Conservation (phyloP, 92 coral and sea anemone species). For the Zoanthus sansibaricus region DNA sequence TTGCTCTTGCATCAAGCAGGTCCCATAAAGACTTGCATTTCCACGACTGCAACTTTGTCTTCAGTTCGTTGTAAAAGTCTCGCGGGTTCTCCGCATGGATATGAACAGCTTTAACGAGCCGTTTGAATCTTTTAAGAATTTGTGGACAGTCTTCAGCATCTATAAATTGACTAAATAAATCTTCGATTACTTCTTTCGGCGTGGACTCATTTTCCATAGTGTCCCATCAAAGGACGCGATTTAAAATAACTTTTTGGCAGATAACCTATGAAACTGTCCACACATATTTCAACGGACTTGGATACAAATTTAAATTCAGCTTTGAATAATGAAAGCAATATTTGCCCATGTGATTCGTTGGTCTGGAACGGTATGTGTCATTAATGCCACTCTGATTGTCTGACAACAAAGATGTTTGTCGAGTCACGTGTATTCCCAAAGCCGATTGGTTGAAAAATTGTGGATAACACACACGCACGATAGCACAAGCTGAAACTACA, state of each 20-base stretch:
- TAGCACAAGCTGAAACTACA: background rate
- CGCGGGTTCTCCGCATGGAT: conserved; percentile 79
- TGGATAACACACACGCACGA: background rate
- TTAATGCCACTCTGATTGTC: conserved; percentile 19
- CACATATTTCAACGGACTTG: conserved; percentile 25
- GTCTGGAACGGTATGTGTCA: conserved; percentile 50
- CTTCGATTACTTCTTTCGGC: conserved; percentile 59
- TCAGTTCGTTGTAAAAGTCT: conserved; percentile 82
- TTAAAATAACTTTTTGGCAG: background rate
- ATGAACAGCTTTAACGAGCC: conserved; percentile 77
- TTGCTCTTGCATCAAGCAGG: conserved; percentile 85
- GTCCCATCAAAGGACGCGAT: conserved; percentile 28
- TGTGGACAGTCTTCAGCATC: conserved; percentile 88
- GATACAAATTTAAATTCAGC: conserved; percentile 40
- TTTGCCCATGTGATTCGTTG: conserved; percentile 49
- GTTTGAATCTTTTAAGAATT: conserved; percentile 82
- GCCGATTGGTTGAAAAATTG: background rate
- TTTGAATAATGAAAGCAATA: conserved; percentile 38
- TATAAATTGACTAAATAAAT: conserved; percentile 80
- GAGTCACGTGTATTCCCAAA: conserved; percentile 17
- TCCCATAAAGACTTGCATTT: conserved; percentile 96
- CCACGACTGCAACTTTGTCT: conserved; percentile 92
- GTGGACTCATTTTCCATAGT: conserved; percentile 64
- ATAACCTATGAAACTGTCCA: background rate
- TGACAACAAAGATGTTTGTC: background rate